A percentile compares a stretch with the other conserved stretches of the same genome.
Conservation (phyloP, 1,140 invertebrate species). For the Druon quercuslanigerum region DNA sequence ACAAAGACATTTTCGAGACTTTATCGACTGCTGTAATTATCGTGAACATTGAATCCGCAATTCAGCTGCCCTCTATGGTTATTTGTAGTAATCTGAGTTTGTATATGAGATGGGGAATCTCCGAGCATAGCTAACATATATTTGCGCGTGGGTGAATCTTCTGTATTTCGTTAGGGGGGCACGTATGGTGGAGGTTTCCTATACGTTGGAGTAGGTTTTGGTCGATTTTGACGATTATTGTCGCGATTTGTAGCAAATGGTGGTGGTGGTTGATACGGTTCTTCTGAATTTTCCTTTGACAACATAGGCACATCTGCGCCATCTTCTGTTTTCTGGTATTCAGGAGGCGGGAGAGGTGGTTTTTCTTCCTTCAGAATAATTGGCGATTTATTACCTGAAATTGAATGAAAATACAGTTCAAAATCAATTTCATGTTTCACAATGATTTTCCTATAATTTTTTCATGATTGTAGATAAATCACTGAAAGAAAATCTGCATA, state of each 20-base stretch:
- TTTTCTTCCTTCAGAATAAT: constrained; percentile 95
- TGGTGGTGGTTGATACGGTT: constrained; percentile 81
- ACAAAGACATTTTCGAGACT: constrained; percentile 22
- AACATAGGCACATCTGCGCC: constrained; percentile 73
- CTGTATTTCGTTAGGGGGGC: constrained; percentile 85
- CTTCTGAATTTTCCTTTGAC: constrained; percentile 73
- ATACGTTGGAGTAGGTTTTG: constrained; percentile 90
- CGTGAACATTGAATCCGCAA: constrained; percentile 1
- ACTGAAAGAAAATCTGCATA: no score
- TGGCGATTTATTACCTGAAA: constrained; percentile 85
- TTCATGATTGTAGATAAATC: no score
- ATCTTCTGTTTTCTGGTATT: constrained; percentile 81
- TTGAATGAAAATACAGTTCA: background rate
- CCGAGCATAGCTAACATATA: constrained; percentile 71
- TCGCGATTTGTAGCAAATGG: constrained; percentile 86
- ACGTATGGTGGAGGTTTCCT: constrained; percentile 94
- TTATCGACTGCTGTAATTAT: constrained; percentile 12
- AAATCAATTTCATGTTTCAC: constrained; percentile 8
- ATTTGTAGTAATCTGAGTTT: constrained; percentile 8
- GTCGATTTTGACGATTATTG: constrained; percentile 80
- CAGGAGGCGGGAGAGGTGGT: constrained; percentile 87
- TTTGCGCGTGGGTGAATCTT: constrained; percentile 67
- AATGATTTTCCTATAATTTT: no score
- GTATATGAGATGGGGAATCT: constrained; percentile 62
- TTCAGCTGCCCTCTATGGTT: constrained; percentile 2